Percentiles rank a stretch among this genome's conserved stretches.
Evolutionary conservation across 2,888 invertebrate genomes (phyloP).

Genomic region (Torymus texanus): DNA sequence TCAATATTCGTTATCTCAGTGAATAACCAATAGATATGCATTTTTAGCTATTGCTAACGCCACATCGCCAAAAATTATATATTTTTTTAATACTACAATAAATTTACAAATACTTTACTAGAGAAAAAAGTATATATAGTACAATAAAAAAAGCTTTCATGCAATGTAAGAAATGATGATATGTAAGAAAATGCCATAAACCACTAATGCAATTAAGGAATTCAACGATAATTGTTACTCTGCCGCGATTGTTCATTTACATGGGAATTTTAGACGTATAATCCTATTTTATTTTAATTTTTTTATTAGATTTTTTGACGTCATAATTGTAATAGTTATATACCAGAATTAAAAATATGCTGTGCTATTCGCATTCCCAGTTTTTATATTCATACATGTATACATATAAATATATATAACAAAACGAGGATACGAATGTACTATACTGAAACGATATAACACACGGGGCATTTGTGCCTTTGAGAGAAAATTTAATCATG

Average conservation of each 20-base stretch:
- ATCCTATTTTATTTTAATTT: conserved; percentile 17
- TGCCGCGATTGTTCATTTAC: conserved; percentile 27
- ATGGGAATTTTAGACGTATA: conserved; percentile 33
- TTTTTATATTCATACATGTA: conserved; percentile 43
- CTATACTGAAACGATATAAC: conserved; percentile 45
- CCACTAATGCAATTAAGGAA: conserved; percentile 51
- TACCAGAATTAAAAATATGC: conserved; percentile 43
- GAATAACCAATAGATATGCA: conserved; percentile 30
- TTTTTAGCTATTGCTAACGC: conserved; percentile 38
- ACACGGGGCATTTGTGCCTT: conserved; percentile 56
- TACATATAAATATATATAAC: conserved; percentile 13
- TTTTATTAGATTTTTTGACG: conserved; percentile 24
- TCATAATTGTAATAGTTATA: conserved; percentile 40
- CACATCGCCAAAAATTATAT: conserved; percentile 39
- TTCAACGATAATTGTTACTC: conserved; percentile 37
- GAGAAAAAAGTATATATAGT: conserved; percentile 4
- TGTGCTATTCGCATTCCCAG: conserved; percentile 57
- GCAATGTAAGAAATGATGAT: not conserved
- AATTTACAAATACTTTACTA: conserved; percentile 45
- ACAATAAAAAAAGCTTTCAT: conserved; percentile 33
- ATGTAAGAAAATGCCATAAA: conserved; percentile 53
- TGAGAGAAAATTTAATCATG: conserved; percentile 52
- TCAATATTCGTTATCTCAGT: conserved; percentile 16
- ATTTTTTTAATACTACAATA: conserved; percentile 44
- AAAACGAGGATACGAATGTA: conserved; percentile 39